These are phyloP conservation scores for Prietella phreatophila DNA, from an alignment of 2,113 vertebrate genomes.

Conservation along the genomic window DNA sequence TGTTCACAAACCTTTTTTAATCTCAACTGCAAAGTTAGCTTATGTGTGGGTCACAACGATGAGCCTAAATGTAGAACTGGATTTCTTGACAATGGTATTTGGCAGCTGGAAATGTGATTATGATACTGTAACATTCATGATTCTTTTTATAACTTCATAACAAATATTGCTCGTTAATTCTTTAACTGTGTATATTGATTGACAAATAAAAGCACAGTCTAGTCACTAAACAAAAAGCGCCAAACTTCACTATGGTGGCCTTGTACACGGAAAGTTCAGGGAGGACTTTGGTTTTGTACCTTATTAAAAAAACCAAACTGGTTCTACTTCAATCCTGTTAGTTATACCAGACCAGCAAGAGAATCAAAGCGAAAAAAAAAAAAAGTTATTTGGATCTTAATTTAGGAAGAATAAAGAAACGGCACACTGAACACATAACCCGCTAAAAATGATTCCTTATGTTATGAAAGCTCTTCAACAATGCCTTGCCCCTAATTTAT, in stretches of 20 bases:
- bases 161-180: conserved; percentile 97
- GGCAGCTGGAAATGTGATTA: conserved; percentile 72
- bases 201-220: conserved; percentile 62
- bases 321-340: conserved; percentile 73
- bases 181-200: conserved; percentile 77
- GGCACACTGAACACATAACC: conserved; percentile 84
- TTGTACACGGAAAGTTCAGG: conserved; percentile 75
- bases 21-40: conserved; percentile 81
- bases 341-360: conserved; percentile 59
- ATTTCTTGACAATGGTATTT: conserved; percentile 66
- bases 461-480: conserved; percentile 64
- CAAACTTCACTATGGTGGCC: conserved; percentile 84
- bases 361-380: conserved; percentile 32
- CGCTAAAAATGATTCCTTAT: conserved; percentile 72
- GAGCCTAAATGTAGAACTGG: conserved; percentile 71
- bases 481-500: conserved; percentile 78
- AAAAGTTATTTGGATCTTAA: conserved; percentile 56
- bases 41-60: conserved; percentile 79
- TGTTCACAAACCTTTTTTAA: conserved; percentile 75
- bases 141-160: conserved; percentile 66
- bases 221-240: conserved; percentile 65
- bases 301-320: conserved; percentile 67
- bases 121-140: conserved; percentile 73
- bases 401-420: conserved; percentile 73
- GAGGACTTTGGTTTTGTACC: conserved; percentile 93